Conservation (phyloP, 2,888 invertebrate genomes). For the Parnassius orleans region DNA sequence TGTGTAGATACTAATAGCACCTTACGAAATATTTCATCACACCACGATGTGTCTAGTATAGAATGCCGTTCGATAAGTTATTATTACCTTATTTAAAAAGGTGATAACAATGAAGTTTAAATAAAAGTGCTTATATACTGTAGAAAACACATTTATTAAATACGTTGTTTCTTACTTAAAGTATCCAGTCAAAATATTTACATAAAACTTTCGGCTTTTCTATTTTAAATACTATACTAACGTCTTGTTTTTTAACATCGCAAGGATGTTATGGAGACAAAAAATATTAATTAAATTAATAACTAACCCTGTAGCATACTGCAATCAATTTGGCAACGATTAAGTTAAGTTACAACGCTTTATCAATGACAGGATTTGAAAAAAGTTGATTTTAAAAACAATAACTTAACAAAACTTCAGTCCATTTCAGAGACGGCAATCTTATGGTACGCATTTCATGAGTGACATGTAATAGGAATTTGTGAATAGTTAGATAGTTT, state of each 20-base stretch:
- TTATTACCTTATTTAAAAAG: no score
- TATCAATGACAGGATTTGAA: constrained; percentile 11
- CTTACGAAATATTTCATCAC: no score
- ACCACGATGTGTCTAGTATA: no score
- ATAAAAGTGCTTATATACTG: constrained; percentile 27
- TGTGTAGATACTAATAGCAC: no score
- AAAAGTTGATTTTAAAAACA: no score
- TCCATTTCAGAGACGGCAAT: no score
- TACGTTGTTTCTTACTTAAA: constrained; percentile 54
- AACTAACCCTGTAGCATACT: constrained; percentile 27
- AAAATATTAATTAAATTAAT: constrained; percentile 24
- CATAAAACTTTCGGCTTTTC: constrained; percentile 39
- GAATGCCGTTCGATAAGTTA: no score
- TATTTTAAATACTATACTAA: neutral
- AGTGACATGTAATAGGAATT: no score
- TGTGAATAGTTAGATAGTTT: no score
- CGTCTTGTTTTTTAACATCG: neutral
- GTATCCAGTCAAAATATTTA: constrained; percentile 57
- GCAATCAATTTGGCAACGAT: constrained; percentile 46
- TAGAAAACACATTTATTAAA: constrained; percentile 59
- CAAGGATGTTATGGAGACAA: constrained; percentile 27
- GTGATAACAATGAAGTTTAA: neutral
- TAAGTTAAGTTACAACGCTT: constrained; percentile 44
- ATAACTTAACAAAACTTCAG: no score
- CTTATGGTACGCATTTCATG: no score